These are phyloP conservation scores for Smittia aterrima DNA, from an alignment of 2,888 invertebrate species.

Conservation along the genomic window DNA sequence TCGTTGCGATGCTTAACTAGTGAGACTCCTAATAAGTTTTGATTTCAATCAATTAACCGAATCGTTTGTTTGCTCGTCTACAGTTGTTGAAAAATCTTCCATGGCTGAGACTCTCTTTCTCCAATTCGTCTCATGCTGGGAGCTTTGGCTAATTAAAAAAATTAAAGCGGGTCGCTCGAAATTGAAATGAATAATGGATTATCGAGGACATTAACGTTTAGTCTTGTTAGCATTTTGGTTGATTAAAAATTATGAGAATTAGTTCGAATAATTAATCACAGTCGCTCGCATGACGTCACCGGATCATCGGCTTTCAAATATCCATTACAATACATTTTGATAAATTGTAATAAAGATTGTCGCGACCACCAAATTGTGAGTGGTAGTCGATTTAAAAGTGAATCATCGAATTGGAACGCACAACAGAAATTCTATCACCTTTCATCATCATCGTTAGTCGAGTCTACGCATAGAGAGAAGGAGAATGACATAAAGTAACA, in stretches of 20 bases:
- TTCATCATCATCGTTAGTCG: too few relatives aligned
- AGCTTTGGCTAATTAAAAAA: conserved; percentile 23
- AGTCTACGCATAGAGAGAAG: neutral
- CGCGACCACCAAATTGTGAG: neutral
- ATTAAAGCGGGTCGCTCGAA: neutral
- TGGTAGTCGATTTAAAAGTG: neutral
- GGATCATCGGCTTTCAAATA: neutral
- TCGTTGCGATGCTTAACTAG: conserved; percentile 20
- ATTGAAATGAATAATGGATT: conserved; percentile 36
- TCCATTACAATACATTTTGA: neutral
- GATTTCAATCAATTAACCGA: conserved; percentile 27
- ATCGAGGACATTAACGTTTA: conserved; percentile 38
- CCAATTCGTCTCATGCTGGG: conserved; percentile 11
- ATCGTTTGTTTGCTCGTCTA: neutral
- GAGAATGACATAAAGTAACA: conserved; percentile 32
- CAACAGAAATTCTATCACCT: conserved; percentile 30
- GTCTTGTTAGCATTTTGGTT: conserved; percentile 35
- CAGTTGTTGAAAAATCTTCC: neutral
- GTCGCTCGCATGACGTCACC: neutral
- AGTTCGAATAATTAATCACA: neutral
- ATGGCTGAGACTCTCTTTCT: neutral
- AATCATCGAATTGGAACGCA: neutral
- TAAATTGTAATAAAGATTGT: conserved; percentile 10
- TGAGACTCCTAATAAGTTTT: conserved; percentile 34
- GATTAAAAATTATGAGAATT: conserved; percentile 28